These are phyloP conservation scores for Branchinecta lynchi DNA, from an alignment of 1,140 invertebrate species.

Conservation along the genomic window DNA sequence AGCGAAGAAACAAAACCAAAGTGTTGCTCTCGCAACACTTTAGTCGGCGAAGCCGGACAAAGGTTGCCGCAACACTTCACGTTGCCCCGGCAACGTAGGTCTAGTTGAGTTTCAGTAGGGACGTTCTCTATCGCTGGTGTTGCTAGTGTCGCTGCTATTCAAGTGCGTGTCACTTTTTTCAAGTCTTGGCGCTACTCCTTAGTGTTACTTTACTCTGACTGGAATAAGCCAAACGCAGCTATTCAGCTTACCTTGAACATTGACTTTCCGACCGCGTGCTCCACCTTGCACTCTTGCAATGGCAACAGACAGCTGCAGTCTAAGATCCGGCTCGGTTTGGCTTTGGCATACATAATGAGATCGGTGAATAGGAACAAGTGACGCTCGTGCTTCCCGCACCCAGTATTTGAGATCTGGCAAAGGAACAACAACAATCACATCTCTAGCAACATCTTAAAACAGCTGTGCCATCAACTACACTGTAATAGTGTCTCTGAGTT, in stretches of 20 bases:
- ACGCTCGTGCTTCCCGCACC: neutral
- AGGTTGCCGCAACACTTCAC: too few species aligned
- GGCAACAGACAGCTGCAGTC: neutral
- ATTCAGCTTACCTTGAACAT: neutral
- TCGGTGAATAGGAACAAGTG: neutral
- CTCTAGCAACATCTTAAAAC: too few species aligned
- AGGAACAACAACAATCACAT: neutral
- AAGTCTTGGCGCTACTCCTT: neutral
- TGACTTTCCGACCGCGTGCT: neutral
- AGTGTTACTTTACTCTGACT: neutral
- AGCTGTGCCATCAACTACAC: too few species aligned
- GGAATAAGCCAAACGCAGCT: neutral
- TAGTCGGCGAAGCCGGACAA: too few species aligned
- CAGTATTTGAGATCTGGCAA: neutral
- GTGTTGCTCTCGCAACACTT: too few species aligned
- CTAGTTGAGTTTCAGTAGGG: too few species aligned
- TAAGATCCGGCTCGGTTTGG: neutral
- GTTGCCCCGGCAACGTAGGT: too few species aligned
- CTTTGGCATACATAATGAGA: neutral
- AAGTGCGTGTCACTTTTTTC: neutral
- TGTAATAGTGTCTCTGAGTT: too few species aligned
- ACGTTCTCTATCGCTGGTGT: too few species aligned
- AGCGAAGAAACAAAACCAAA: too few species aligned
- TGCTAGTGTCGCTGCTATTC: too few species aligned
- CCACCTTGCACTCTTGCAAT: neutral